These are phyloP conservation scores for Exocentrus adspersus DNA, from an alignment of 2,888 invertebrate genomes.

Conservation along the genomic window DNA sequence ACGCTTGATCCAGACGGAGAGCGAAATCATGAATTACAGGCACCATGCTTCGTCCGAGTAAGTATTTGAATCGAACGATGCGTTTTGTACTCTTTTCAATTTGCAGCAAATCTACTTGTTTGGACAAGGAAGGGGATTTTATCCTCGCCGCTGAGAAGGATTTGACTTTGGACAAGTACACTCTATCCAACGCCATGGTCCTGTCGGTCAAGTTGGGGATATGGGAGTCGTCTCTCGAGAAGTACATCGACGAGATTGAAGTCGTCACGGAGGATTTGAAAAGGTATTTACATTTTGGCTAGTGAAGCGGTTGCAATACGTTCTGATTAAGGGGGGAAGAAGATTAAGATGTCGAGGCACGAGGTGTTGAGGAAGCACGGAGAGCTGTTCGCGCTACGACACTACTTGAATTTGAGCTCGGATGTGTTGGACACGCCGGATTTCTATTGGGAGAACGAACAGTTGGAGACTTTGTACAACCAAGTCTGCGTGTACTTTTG, in stretches of 20 bases:
- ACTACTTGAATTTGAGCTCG: conserved; percentile 91
- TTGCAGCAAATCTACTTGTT: conserved; percentile 51
- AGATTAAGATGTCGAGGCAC: conserved; percentile 74
- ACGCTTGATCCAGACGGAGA: conserved; percentile 77
- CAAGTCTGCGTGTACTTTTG: conserved; percentile 86
- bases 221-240: conserved; percentile 90
- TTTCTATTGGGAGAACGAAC: conserved; percentile 97
- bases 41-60: conserved; percentile 68
- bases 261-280: conserved; percentile 83
- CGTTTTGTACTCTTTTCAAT: too few species aligned
- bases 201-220: conserved; percentile 94
- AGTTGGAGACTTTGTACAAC: conserved; percentile 85
- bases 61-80: too few species aligned
- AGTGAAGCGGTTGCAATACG: conserved; percentile 22
- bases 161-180: conserved; percentile 80
- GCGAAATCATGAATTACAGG: conserved; percentile 85
- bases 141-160: conserved; percentile 63
- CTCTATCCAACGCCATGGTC: conserved; percentile 94
- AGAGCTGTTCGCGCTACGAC: conserved; percentile 87
- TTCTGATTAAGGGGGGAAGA: conserved; percentile 71
- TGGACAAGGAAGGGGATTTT: conserved; percentile 58
- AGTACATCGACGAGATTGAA: conserved; percentile 85
- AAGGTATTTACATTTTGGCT: conserved; percentile 40
- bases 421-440: conserved; percentile 95
- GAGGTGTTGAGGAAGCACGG: conserved; percentile 84